Evolutionary conservation across 2,113 vertebrate genomes (phyloP).

Genomic region (Zosterops japonicus): DNA sequence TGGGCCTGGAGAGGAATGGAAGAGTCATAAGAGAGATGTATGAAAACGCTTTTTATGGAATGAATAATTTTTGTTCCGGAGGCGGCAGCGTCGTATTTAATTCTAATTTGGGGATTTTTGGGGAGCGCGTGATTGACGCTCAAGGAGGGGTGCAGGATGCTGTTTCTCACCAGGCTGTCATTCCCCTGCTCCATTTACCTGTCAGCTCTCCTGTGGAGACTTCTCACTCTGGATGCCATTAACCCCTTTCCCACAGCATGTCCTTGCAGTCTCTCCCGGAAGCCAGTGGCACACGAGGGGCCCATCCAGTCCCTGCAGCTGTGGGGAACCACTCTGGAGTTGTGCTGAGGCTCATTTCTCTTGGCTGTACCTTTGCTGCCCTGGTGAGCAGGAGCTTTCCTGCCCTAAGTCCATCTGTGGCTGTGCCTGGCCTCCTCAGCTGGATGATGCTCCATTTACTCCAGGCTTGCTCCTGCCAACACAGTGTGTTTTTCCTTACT

Average conservation of each 20-base stretch:
- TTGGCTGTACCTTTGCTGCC: neutral
- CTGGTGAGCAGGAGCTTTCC: neutral
- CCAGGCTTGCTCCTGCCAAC: neutral
- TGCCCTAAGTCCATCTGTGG: neutral
- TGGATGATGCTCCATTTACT: neutral
- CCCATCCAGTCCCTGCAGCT: neutral
- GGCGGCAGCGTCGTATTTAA: neutral
- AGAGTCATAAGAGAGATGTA: neutral
- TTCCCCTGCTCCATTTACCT: neutral
- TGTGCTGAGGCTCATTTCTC: neutral
- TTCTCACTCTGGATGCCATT: neutral
- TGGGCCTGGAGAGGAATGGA: neutral
- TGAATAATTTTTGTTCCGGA: neutral
- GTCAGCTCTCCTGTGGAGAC: neutral
- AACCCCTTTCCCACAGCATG: neutral
- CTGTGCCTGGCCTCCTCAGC: neutral
- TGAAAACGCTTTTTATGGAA: conserved; percentile 20
- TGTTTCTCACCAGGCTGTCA: neutral
- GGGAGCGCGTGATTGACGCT: neutral
- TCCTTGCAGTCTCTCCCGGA: neutral
- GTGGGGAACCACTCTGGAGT: fast-evolving
- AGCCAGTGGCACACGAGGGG: fast-evolving
- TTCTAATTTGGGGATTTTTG: neutral
- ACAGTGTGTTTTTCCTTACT: neutral
- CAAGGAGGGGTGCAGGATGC: neutral